phyloP scores from a whole-genome alignment of 2,113 vertebrate species.

The Synchiropus splendidus region DNA sequence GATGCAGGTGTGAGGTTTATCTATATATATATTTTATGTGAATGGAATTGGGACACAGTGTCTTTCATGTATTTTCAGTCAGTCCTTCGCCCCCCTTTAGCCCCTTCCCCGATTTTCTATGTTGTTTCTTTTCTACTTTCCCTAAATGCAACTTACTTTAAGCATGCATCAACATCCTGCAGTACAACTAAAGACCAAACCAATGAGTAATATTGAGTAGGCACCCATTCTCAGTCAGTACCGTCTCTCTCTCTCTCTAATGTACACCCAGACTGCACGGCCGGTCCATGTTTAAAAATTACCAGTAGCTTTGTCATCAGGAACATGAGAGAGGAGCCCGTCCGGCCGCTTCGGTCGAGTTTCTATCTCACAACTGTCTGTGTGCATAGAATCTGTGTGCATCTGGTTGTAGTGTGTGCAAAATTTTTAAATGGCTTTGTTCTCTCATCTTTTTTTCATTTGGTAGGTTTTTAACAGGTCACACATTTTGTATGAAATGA shows the following conservation, averaged over 20 bases:
- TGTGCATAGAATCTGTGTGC: slow-evolving; percentile 80
- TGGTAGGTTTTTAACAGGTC: slow-evolving; percentile 58
- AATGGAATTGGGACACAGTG: slow-evolving; percentile 46
- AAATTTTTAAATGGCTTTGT: slow-evolving; percentile 75
- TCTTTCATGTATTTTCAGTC: slow-evolving; percentile 40
- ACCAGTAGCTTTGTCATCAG: slow-evolving; percentile 67
- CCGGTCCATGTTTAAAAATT: slow-evolving; percentile 70
- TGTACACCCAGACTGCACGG: slow-evolving; percentile 91
- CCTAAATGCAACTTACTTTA: slow-evolving; percentile 99
- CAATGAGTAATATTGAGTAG: slow-evolving; percentile 26
- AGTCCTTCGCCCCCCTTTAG: slow-evolving; percentile 39
- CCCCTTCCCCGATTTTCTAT: slow-evolving; percentile 71
- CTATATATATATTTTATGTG: neutral
- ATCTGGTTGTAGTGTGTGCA: slow-evolving; percentile 85
- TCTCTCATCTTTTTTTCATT: slow-evolving; percentile 73
- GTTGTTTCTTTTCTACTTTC: slow-evolving; percentile 84
- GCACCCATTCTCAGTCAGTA: slow-evolving; percentile 77
- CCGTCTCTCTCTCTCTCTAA: slow-evolving; percentile 65
- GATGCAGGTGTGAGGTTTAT: no score
- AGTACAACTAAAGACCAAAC: slow-evolving; percentile 54
- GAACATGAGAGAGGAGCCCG: slow-evolving; percentile 65
- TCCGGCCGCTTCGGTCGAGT: slow-evolving; percentile 26
- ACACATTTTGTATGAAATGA: slow-evolving; percentile 1
- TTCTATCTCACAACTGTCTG: slow-evolving; percentile 49
- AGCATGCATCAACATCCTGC: slow-evolving; percentile 90